Evolutionary conservation across 1,140 invertebrate genomes (phyloP), one percentile per base, ranked within the genome.

Genomic region (Megathymus violae): DNA sequence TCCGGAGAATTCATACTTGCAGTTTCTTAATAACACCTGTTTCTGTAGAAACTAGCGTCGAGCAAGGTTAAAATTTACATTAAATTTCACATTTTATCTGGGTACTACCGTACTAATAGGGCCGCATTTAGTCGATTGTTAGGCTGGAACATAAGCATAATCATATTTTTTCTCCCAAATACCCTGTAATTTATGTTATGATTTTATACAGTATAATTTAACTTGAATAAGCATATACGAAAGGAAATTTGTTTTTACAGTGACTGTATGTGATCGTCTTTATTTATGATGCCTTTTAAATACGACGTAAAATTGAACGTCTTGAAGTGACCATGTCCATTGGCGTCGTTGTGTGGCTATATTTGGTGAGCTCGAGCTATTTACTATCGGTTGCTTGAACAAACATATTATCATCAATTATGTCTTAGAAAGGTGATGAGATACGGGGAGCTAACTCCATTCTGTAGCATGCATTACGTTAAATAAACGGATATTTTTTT

Each of bases 1-100:
- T 68, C 61, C 59, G 61, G 22, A 62, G 51, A 56, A 56, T 56
- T 56, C 52, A 22, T 40, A 65, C 40, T 56, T 44, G 52, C n/a
- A n/a, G 44, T 56, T 56, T 56, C 52, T 56, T 56, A 31, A 44
- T 44, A 56, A 31, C 41, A 58, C 41, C 40, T 58, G 54, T 58
- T 56, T 46, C 54, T 58, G n/a, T 34, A 11, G 34, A 58, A 51
- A 58, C 15, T 15, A 9, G 17, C 7, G 14, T 27, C 54, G 4
- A 58, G 15, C 46, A 34, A 44, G 17, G 46, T 46, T 34, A 22
- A 34, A 16, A 3, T 5, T 58, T 11, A 15, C 13, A 13, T 15
- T 14, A 36, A 10, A 36, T 31, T 25, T 25, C 3, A 25, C 22
- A 6, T 25, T 25, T 25, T n/a, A n/a, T n/a, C n/a, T n/a, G n/a